These are phyloP conservation scores for Nixonia krombeini DNA, from an alignment of 1,140 invertebrate species.

Conservation along the genomic window DNA sequence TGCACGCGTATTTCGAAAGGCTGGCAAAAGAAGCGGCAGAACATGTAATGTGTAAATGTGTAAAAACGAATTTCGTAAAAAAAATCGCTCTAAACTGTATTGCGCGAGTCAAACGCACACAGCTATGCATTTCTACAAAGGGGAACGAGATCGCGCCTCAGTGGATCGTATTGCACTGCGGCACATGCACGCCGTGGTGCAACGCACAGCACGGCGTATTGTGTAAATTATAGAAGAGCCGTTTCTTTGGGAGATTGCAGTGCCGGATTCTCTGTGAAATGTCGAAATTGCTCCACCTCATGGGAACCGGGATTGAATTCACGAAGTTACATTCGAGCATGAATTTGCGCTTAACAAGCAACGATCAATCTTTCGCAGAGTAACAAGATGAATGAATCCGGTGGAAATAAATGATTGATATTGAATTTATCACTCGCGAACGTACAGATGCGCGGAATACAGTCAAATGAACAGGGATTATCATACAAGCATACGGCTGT, in stretches of 20 bases:
- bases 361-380: constrained; percentile 33
- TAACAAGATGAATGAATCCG: constrained; percentile 19
- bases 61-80: constrained; percentile 1
- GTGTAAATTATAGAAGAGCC: constrained; percentile 25
- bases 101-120: neutral
- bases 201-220: neutral
- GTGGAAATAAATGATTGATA: constrained; percentile 34
- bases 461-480: neutral
- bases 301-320: constrained; percentile 39
- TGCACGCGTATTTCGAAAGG: no score
- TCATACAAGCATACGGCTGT: neutral
- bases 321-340: constrained; percentile 43
- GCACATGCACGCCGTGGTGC: neutral
- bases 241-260: constrained; percentile 31
- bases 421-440: constrained; percentile 18
- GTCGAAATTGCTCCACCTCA: constrained; percentile 43
- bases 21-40: neutral
- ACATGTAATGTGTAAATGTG: neutral
- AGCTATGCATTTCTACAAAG: neutral
- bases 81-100: neutral
- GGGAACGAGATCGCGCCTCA: neutral
- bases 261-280: constrained; percentile 31
- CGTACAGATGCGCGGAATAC: constrained; percentile 10
- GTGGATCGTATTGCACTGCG: no score
- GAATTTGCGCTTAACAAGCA: constrained; percentile 21